Evolutionary conservation across 1,140 invertebrate genomes (phyloP).

Genomic region (Pachyrhynchus sulphureomaculatus): DNA sequence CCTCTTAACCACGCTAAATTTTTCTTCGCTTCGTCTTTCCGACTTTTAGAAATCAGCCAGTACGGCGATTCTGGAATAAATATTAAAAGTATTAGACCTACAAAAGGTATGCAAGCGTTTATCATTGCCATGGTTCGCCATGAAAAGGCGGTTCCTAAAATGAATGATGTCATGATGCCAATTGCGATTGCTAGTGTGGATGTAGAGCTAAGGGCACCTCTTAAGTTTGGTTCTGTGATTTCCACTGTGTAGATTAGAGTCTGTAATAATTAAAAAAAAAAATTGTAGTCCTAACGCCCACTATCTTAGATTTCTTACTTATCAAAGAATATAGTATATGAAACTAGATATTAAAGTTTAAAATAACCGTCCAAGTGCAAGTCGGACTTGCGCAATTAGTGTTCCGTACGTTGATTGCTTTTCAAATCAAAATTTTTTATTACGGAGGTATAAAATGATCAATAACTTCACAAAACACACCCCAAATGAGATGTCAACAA

Average conservation of each 20-base stretch:
- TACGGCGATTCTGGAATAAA: slow-evolving; percentile 76
- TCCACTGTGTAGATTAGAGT: slow-evolving; percentile 79
- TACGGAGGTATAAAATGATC: no score
- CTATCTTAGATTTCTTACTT: no score
- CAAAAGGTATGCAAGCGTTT: slow-evolving; percentile 65
- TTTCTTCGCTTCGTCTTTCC: slow-evolving; percentile 59
- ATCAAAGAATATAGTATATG: no score
- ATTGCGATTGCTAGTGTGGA: slow-evolving; percentile 71
- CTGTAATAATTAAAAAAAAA: no score
- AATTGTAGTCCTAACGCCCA: no score
- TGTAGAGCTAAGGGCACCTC: slow-evolving; percentile 71
- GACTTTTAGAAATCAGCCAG: slow-evolving; percentile 67
- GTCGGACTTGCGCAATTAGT: no score
- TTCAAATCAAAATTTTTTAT: no score
- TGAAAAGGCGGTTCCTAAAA: slow-evolving; percentile 66
- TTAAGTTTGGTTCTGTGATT: slow-evolving; percentile 72
- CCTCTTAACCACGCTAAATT: slow-evolving; percentile 67
- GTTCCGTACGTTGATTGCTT: no score
- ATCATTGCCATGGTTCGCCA: slow-evolving; percentile 71
- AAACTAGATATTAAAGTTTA: no score
- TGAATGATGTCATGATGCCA: slow-evolving; percentile 69
- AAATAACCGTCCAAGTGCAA: no score
- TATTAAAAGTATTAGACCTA: slow-evolving; percentile 63
- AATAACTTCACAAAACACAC: no score
- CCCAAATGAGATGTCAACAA: no score